Conservation (phyloP, 2,888 invertebrate genomes). For the Hydraecia micacea region DNA sequence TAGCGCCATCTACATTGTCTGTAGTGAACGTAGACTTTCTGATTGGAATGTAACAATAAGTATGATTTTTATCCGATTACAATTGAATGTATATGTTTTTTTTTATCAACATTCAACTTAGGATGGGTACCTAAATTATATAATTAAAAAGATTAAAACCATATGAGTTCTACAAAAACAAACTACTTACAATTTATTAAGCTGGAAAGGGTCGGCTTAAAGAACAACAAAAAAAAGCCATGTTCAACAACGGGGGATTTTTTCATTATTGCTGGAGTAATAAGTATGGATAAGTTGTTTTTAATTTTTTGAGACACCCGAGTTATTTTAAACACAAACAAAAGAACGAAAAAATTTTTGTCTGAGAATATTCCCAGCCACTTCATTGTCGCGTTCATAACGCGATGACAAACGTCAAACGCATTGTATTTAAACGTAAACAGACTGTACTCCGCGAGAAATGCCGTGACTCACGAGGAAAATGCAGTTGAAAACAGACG, state of each 20-base stretch:
- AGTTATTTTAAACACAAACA: slow-evolving; percentile 11
- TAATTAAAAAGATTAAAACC: not conserved
- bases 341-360: not conserved
- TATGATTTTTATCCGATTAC: not conserved
- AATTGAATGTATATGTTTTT: not conserved
- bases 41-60: not conserved
- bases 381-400: slow-evolving; percentile 25
- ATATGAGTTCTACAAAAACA: not conserved
- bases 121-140: not conserved
- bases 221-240: not conserved
- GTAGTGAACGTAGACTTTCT: slow-evolving; percentile 3
- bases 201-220: not conserved
- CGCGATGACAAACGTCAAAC: slow-evolving; percentile 16
- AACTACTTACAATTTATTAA: not conserved
- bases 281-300: too few species aligned
- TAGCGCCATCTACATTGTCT: slow-evolving; percentile 41
- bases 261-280: not conserved
- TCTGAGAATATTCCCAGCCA: slow-evolving; percentile 28
- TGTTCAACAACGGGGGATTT: not conserved
- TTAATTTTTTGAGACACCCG: not conserved
- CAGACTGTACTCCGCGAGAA: slow-evolving; percentile 5
- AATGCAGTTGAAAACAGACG: slow-evolving; percentile 4
- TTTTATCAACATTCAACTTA: not conserved
- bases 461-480: slow-evolving; percentile 47
- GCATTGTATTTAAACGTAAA: not conserved